Conservation (phyloP, 2,113 vertebrate genomes). For the Arothron firmamentum region DNA sequence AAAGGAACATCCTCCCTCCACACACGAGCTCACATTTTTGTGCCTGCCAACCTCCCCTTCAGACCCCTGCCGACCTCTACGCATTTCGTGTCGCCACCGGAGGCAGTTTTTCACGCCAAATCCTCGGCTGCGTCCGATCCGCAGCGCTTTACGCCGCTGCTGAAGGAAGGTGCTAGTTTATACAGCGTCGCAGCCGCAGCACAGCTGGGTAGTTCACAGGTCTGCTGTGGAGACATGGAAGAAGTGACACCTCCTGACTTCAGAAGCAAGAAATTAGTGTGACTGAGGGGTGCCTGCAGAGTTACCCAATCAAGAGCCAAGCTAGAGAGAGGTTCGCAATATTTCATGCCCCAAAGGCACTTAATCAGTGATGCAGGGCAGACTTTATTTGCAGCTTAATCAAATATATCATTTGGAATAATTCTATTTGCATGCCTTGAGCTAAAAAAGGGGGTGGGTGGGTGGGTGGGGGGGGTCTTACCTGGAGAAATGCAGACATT, state of each 20-base stretch:
- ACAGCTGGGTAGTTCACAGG: too few relatives aligned
- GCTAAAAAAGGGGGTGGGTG: too few relatives aligned
- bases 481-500: too few relatives aligned
- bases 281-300: neutral
- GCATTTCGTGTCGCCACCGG: conserved; percentile 52
- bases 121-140: neutral
- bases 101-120: neutral
- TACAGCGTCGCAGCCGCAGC: too few relatives aligned
- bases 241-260: neutral
- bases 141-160: neutral
- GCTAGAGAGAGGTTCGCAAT: neutral
- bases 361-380: conserved; percentile 22
- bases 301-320: neutral
- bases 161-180: conserved; percentile 10
- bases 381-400: conserved; percentile 23
- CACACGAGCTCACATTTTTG: neutral
- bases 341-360: conserved; percentile 17
- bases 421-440: conserved; percentile 17
- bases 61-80: conserved; percentile 50
- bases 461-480: too few relatives aligned
- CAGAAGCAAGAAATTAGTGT: neutral
- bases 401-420: conserved; percentile 20
- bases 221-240: too few relatives aligned
- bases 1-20: conserved; percentile 13
- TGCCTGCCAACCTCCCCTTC: conserved; percentile 46